These are phyloP conservation scores for Numenius phaeopus DNA, from an alignment of 2,797 vertebrate species.

Conservation along the genomic window DNA sequence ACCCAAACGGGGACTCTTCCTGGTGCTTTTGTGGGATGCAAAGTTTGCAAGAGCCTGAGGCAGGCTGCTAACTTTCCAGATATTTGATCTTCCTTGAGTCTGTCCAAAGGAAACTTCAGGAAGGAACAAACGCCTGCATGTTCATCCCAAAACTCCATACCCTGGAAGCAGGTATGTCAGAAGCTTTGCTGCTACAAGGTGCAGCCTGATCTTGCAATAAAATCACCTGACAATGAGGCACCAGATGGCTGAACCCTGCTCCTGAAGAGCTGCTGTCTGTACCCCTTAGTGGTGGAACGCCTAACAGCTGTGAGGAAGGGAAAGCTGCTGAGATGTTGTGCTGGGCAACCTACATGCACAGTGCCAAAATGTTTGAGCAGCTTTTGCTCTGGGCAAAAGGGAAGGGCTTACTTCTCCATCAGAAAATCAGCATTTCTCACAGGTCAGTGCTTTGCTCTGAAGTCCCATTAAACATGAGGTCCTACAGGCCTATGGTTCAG, in stretches of 20 bases:
- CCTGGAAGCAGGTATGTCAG: not conserved
- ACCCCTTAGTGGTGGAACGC: not conserved
- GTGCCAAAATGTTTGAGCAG: not conserved
- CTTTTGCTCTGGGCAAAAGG: not conserved
- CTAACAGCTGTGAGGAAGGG: not conserved
- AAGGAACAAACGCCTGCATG: not conserved
- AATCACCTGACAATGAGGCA: rapidly evolving
- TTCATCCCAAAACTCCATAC: not conserved
- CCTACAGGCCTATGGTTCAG: not conserved
- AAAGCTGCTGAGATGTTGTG: not conserved
- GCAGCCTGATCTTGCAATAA: not conserved
- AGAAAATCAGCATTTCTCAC: rapidly evolving
- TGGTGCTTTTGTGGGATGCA: not conserved
- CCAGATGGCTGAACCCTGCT: not conserved
- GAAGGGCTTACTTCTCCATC: not conserved
- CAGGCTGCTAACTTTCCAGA: not conserved
- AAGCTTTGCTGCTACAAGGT: not conserved
- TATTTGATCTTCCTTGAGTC: not conserved
- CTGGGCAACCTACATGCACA: rapidly evolving
- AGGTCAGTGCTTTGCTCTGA: not conserved
- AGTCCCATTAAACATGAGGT: not conserved
- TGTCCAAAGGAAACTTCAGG: not conserved
- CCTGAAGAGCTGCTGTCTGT: not conserved
- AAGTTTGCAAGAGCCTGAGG: not conserved
- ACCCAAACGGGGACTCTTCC: not conserved